These are phyloP conservation scores for Hyphantria cunea DNA, from an alignment of 1,140 invertebrate genomes.

Conservation along the genomic window DNA sequence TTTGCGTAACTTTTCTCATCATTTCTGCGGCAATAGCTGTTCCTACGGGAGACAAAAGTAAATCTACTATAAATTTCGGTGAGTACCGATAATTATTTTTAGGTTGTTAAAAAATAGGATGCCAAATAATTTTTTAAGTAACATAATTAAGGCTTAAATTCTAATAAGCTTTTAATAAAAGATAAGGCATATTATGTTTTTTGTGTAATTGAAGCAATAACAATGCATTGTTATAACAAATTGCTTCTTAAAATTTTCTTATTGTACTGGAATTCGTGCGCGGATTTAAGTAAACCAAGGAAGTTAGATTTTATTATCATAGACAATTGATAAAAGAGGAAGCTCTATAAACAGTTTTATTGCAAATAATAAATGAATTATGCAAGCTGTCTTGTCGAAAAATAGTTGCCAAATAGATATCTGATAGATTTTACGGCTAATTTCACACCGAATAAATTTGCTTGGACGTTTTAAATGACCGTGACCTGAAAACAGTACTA, in stretches of 20 bases:
- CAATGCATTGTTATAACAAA: constrained; percentile 7
- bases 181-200: too few relatives aligned
- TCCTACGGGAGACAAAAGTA: constrained; percentile 53
- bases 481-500: constrained; percentile 61
- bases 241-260: background rate
- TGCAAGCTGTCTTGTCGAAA: constrained; percentile 61
- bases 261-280: constrained; percentile 8
- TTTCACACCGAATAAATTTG: constrained; percentile 67
- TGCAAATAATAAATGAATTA: constrained; percentile 50
- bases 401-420: constrained; percentile 60
- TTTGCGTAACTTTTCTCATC: constrained; percentile 59
- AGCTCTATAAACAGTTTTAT: constrained; percentile 21
- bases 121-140: too few relatives aligned
- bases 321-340: background rate
- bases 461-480: constrained; percentile 62
- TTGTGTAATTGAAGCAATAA: background rate
- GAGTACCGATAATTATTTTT: constrained; percentile 20
- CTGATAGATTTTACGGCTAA: constrained; percentile 61
- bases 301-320: constrained; percentile 3
- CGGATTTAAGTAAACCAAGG: constrained; percentile 3
- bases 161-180: too few relatives aligned
- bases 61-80: constrained; percentile 55
- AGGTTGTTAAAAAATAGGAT: background rate
- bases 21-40: constrained; percentile 59
- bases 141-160: too few relatives aligned